A percentile compares a stretch with the other conserved stretches of the same genome.
phyloP scores from a whole-genome alignment of 2,113 vertebrate genomes.

The Procavia capensis region DNA sequence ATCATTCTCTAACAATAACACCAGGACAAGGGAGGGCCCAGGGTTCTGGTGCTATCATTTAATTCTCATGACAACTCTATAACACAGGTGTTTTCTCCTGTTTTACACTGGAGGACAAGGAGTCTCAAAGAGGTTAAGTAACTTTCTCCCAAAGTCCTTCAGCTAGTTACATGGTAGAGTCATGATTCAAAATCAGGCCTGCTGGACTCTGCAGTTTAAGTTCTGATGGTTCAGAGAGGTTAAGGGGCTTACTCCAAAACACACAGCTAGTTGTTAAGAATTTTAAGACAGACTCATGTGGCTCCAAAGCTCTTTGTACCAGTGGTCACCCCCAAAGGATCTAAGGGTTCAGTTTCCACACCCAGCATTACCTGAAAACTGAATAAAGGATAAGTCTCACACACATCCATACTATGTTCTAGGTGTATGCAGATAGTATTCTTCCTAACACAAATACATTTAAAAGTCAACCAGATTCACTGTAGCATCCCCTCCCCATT shows the following conservation, averaged over 20 bases:
- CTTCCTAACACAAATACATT: slow-evolving; percentile 4
- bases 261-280: background rate
- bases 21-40: background rate
- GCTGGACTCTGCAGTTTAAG: background rate
- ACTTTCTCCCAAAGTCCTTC: slow-evolving; percentile 17
- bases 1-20: background rate
- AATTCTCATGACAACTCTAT: slow-evolving; percentile 2
- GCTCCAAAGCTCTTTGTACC: background rate
- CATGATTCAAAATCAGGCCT: background rate
- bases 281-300: background rate
- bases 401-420: background rate
- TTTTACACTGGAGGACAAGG: background rate
- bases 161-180: background rate
- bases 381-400: slow-evolving; percentile 24
- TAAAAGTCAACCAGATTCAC: slow-evolving; percentile 12
- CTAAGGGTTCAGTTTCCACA: background rate
- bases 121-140: slow-evolving; percentile 24
- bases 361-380: background rate
- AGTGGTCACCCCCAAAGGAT: background rate
- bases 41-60: background rate
- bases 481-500: background rate
- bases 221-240: background rate
- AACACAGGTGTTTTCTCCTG: background rate
- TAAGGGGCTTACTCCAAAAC: slow-evolving; percentile 1
- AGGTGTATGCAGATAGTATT: background rate